Evolutionary conservation across 2,888 invertebrate genomes (phyloP), one percentile per base, ranked within the genome.

Genomic region (Tachina grossa): DNA sequence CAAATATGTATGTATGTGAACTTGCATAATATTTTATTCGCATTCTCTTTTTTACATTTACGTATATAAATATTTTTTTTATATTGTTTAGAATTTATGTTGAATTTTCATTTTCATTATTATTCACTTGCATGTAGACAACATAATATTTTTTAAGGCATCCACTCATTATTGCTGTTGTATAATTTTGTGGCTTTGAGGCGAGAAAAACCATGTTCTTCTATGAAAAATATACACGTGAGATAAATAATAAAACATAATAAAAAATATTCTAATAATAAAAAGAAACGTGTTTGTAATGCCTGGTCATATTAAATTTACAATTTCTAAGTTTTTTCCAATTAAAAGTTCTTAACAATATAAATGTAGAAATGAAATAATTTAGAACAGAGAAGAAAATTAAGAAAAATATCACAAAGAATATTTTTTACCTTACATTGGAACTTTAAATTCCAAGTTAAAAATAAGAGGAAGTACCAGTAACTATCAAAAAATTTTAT

Each of bases 101-200:
- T 71, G 19, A 71, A 55, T 47, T 71, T 69, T 71, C 45, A 63
- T 53, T 72, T 78, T 78, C 51, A 61, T 78, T 78, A 78, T 72
- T 72, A 79, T 79, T 72, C 79, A 79, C 53, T 14, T 55, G 55
- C 72, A 65, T 79, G 65, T 55, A 47, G 53, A 55, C 63, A 55
- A 45, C 45, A 55, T 45, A 78, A 61, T 61, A 51, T 65, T 65
- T 51, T 51, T 68, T 61, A 57, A 66, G 39, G 22, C 31, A 22
- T 59, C 6, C 69, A 13, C 22, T 43, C 43, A 11, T 31, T 71
- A 11, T 47, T 45, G 16, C 13, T 19, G 14, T 47, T 75, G 63
- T 14, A 57, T 4, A 43, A 16, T 51, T 5, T 75, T 75, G 66
- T 57, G 66, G 43, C 22, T 31, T 16, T 16, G 9, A 59, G 41